Base-by-base conservation (phyloP, 2,797 vertebrate genomes). In the Coendou prehensilis region DNA sequence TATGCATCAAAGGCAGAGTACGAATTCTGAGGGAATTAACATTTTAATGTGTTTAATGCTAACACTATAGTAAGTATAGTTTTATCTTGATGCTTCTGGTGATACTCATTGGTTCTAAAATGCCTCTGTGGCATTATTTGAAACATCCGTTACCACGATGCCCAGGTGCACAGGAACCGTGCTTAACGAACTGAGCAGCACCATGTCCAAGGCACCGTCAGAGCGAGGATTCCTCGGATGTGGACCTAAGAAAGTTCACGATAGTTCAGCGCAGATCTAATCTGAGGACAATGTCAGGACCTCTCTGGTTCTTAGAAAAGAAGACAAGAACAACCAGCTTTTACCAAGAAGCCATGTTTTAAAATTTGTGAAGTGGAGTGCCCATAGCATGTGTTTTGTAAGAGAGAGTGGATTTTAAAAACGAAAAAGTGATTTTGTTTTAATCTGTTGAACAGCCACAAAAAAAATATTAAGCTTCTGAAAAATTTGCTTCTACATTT, bases 261-360 rank as follows among this genome's bases (percentile, higher is more conserved):
- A 22, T 54, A 30, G 20, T 63, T n/a, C 33, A 63, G 75, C 3
- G 14, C 0, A 84, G 26, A 59, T 59, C 64, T 71, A 57, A 81
- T 6, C 1, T 67, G n/a, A 80, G 41, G 52, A 79, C n/a, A 69
- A 67, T 45, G 57, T 81, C 78, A 41, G 82, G 41, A 80, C 4
- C 52, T 91, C 47, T 28, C 33, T 81, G 94, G 93, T 95, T 97
- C 91, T 95, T 92, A 97, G 94, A 78, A 61, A 93, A 89, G 61
- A 1, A 76, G 92, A 13, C 33, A 76, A 56, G 45, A 89, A 59
- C 89, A 96, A 95, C 79, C 87, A n/a, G 88, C 73, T 96, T 94
- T 94, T 0, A 2, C 50, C 71, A 94, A 59, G 56, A 96, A 20
- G 64, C 22, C 64, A 90, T 67, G 37, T 56, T 95, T 95, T 28